Base-by-base conservation (phyloP, 2,888 invertebrate species). In the Drosophila anomalata region DNA sequence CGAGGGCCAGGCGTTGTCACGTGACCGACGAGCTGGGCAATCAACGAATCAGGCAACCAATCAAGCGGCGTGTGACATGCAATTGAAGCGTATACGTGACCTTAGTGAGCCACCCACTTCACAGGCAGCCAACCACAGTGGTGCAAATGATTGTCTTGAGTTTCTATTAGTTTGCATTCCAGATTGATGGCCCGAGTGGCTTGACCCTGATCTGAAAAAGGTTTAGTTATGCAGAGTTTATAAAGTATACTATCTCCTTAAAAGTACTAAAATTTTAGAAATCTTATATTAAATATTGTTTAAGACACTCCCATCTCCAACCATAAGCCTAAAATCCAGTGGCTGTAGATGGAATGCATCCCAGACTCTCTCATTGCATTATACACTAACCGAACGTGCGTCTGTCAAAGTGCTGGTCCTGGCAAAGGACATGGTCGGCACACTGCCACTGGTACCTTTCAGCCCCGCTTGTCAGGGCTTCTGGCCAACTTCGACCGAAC, bases 31-130 rank as follows among this genome's bases (percentile, higher is more conserved):
- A 70, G 73, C 73, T 41, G 53, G 53, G 66, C 69, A 75, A 76
- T 78, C 73, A 80, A 80, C 81, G 84, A 87, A 80, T 80, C 84
- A 80, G 81, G 86, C 87, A 82, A 87, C 82, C 85, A 82, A 82
- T 82, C 82, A 82, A 85, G 75, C 87, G 79, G 73, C 82, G 85
- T 85, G 86, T 81, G 87, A 81, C 87, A 81, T 87, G 82, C 87
- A 85, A 82, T 77, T 79, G 87, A 73, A 60, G 87, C 66, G 75
- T 75, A 56, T 75, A 85, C 77, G 87, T 85, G 86, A 82, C 75
- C 73, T 50, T 53, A 14, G 22, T 31, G 53, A 59, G 26, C 41
- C 48, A 65, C 59, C 61, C 54, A 48, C 36, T 22, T 22, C 0
- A n/a, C 8, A 17, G 3, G 11, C 24, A 24, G 11, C 51, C 46